Evolutionary conservation across 2,888 invertebrate genomes (phyloP).

Genomic region (Epistrophe eligans): DNA sequence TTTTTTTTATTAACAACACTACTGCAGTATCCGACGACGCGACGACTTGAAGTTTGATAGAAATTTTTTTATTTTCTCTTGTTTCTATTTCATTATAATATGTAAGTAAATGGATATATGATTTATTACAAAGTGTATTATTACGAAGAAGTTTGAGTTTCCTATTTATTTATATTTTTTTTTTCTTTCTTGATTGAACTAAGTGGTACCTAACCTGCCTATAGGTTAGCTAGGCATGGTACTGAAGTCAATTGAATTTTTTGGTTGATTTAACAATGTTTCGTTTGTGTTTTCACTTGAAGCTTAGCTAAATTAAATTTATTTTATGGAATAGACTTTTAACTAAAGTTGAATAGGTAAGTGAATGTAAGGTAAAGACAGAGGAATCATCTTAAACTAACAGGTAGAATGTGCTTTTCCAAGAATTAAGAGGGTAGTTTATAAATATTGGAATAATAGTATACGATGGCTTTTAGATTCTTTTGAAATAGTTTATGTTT

Average conservation of each 20-base stretch:
- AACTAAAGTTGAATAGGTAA: not conserved
- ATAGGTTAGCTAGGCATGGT: no score
- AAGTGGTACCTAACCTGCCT: no score
- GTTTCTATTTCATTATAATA: not conserved
- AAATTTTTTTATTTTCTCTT: not conserved
- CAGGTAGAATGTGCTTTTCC: no score
- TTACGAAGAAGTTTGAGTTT: not conserved
- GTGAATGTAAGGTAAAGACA: not conserved
- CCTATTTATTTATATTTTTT: not conserved
- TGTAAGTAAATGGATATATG: not conserved
- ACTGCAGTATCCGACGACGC: not conserved
- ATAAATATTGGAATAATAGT: no score
- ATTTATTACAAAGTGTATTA: constrained; percentile 12
- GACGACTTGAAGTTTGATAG: not conserved
- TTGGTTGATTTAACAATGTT: constrained; percentile 2
- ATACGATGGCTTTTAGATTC: no score
- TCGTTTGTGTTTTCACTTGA: not conserved
- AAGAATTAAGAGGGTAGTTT: no score
- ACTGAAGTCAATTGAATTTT: not conserved
- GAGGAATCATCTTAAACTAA: not conserved
- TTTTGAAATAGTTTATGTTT: no score
- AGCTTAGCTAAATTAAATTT: not conserved
- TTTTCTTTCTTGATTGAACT: not conserved
- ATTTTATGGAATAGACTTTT: not conserved
- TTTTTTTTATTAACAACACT: not conserved